phyloP scores from a whole-genome alignment of 2,888 invertebrate species.

The Smittia sp. region DNA sequence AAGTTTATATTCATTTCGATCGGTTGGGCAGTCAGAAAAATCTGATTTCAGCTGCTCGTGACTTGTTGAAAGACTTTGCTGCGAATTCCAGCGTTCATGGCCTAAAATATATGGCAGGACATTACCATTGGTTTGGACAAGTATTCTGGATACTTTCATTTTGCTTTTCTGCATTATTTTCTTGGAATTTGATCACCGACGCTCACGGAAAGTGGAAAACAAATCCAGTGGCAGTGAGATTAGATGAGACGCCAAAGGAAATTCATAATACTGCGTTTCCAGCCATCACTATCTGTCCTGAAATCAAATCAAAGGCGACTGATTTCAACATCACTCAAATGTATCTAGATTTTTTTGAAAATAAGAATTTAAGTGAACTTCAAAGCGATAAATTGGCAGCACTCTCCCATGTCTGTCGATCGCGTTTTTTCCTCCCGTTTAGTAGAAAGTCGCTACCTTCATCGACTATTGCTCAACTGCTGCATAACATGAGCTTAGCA shows the following conservation, averaged over 20 bases:
- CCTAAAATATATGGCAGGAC: slow-evolving; percentile 62
- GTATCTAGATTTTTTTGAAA: no score
- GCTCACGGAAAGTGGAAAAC: slow-evolving; percentile 70
- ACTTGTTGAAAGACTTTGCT: no score
- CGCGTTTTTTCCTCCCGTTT: no score
- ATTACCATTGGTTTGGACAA: slow-evolving; percentile 60
- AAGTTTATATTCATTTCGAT: no score
- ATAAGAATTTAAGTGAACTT: no score
- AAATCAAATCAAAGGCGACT: slow-evolving; percentile 46
- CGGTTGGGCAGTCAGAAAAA: no score
- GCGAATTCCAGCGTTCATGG: slow-evolving; percentile 64
- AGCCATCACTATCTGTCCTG: slow-evolving; percentile 51
- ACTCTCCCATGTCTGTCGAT: no score
- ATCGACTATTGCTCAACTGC: no score
- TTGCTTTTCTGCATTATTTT: slow-evolving; percentile 60
- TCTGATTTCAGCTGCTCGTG: no score
- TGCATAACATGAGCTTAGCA: no score
- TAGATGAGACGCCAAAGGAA: slow-evolving; percentile 67
- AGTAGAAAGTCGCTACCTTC: no score
- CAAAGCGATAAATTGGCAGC: no score
- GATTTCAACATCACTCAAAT: slow-evolving; percentile 43
- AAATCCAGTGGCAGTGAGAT: slow-evolving; percentile 71
- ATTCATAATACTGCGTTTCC: slow-evolving; percentile 52
- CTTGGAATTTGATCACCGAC: slow-evolving; percentile 60
- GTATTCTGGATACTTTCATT: slow-evolving; percentile 53